Evolutionary conservation across 2,888 invertebrate species (phyloP), one percentile per base, ranked within the genome.

Genomic region (Lasiommata megera): DNA sequence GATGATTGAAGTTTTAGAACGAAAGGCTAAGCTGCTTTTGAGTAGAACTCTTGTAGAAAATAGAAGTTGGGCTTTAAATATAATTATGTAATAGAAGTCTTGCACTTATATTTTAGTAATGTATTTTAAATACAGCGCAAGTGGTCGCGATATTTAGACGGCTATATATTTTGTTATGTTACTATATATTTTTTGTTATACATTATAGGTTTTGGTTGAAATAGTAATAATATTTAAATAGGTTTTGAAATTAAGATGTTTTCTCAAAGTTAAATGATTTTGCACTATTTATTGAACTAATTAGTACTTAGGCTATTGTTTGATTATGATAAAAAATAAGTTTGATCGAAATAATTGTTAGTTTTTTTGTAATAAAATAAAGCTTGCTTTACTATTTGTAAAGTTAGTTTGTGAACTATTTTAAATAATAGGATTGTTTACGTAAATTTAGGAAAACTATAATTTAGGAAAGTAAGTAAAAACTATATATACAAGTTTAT

Each of bases 1-100:
- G n/a, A n/a, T 31, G 60, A 62, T 40, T 63, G 55, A 62, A 47
- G 46, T 31, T 9, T 23, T 14, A 18, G 12, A 52, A 41, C 14
- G 36, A 43, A 28, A 51, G 9, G 44, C 40, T 51, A 56, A 18
- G 48, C 48, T 43, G 14, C 12, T 28, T n/a, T 6, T 47, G 11
- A 62, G 66, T 48, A 31, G 38, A 52, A 51, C 18, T 40, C 11
- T 41, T 40, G 36, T 36, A 47, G 28, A 16, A n/a, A n/a, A 5
- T 31, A 47, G 29, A 56, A 31, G 6, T 41, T 52, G 52, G 51
- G 56, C 56, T 56, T 46, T 43, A 41, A 41, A 34, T 41, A 52
- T 18, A 31, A 52, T 41, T 23, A 36, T 31, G 37, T 37, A 37
- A 7, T 37, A 44, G 6, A n/a, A 44, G 9, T 16, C 17, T 31